Evolutionary conservation across 2,797 vertebrate genomes (phyloP).

Genomic region (Ctenochaetus hawaiiensis): DNA sequence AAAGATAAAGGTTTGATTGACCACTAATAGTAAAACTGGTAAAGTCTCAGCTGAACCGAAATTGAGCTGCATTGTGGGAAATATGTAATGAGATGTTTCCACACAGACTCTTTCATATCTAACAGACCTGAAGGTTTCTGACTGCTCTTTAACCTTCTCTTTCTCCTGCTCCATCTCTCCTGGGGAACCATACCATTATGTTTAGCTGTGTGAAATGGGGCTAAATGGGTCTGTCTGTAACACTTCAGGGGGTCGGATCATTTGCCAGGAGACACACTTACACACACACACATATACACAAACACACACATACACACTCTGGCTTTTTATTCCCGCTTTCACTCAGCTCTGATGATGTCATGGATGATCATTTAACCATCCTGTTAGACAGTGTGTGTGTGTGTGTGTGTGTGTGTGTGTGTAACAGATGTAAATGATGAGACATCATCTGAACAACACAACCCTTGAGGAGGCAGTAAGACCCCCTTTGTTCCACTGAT

Average conservation of each 20-base stretch:
- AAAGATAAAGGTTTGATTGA: no score
- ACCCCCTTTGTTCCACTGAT: constrained; percentile 19
- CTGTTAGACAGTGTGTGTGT: constrained; percentile 13
- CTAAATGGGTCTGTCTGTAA: constrained; percentile 35
- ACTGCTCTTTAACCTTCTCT: not conserved
- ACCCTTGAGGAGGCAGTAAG: not conserved
- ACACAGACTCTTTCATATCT: not conserved
- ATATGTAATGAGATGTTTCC: not conserved
- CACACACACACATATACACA: constrained; percentile 10
- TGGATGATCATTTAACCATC: constrained; percentile 14
- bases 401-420: constrained; percentile 21
- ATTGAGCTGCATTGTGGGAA: no score
- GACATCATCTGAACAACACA: constrained; percentile 47
- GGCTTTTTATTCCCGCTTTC: constrained; percentile 23
- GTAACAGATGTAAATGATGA: constrained; percentile 63
- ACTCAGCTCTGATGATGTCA: constrained; percentile 51
- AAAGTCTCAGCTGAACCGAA: no score
- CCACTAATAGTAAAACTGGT: no score
- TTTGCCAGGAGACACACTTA: not conserved
- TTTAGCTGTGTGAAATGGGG: not conserved
- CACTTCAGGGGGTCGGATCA: constrained; percentile 21
- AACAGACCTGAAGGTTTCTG: not conserved
- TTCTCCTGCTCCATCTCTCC: not conserved
- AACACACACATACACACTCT: constrained; percentile 17
- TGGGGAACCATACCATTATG: not conserved